Base-by-base conservation (phyloP, 2,888 invertebrate species). In the Caradrina clavipalpis region DNA sequence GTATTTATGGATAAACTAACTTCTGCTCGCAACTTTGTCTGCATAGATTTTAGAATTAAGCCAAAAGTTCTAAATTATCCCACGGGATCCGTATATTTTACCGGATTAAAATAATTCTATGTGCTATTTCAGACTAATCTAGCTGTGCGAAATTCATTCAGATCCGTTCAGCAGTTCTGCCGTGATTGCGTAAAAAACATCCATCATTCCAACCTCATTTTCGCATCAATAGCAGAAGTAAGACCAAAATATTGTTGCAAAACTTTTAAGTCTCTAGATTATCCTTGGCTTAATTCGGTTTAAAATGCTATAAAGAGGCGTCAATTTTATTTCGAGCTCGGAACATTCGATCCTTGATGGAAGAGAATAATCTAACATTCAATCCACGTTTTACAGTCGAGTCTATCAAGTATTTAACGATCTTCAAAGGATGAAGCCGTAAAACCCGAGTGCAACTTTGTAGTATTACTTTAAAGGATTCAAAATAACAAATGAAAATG, bases 361-460 rank as follows among this genome's bases (percentile, higher is more conserved):
- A 35, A 21, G 60, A 66, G 45, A 51, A 59, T 39, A 21, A 54
- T 57, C 13, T 26, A 50, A 62, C n/a, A 58, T 74, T 74, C 45
- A 54, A 57, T 60, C 22, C 50, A 39, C 54, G 55, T 51, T 51
- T n/a, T 50, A 50, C 49, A 22, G 21, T 45, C 19, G 26, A 42
- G 13, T 47, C 19, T 17, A 22, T 73, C 11, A 57, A 64, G 42
- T 56, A 60, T 64, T 73, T 54, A 54, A 58, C 58, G 39, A 72
- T 51, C 39, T 68, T 56, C 22, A 62, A 62, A 67, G 51, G 61
- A 76, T 51, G 53, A 51, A 67, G 61, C 13, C 59, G 31, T 73
- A 67, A 76, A 75, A 57, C 74, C 47, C n/a, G 22, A 47, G 10
- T 66, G 50, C 31, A 68, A 59, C 42, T 49, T 31, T 56, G 49